phyloP scores from a whole-genome alignment of 2,797 vertebrate genomes.

The Tinamus major region DNA sequence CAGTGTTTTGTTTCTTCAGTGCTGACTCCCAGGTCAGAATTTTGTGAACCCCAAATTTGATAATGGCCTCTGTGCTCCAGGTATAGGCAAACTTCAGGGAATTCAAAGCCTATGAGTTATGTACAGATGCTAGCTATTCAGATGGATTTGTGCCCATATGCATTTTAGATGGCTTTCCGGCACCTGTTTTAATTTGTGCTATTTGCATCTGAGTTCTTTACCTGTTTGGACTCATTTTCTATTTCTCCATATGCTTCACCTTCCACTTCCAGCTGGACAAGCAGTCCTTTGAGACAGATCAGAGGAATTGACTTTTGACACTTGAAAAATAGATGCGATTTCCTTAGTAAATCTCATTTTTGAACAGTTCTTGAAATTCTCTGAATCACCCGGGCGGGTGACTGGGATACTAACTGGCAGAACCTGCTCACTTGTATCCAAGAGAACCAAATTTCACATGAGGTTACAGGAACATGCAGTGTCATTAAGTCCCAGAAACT shows the following conservation, averaged over 20 bases:
- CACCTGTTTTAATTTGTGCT: neutral
- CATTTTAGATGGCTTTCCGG: neutral
- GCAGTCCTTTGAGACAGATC: neutral
- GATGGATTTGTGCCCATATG: neutral
- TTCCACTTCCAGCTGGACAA: neutral
- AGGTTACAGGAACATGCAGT: neutral
- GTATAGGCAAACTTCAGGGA: neutral
- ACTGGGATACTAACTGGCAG: neutral
- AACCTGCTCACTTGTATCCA: neutral
- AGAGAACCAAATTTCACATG: neutral
- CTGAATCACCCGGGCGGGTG: neutral
- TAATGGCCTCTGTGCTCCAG: neutral
- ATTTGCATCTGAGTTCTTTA: neutral
- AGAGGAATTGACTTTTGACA: constrained; percentile 9
- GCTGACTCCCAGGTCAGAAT: neutral
- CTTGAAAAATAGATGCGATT: constrained; percentile 18
- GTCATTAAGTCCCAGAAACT: neutral
- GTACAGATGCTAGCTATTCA: neutral
- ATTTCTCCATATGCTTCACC: neutral
- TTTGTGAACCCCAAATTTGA: neutral
- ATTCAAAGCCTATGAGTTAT: neutral
- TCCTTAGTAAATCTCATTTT: constrained; percentile 32
- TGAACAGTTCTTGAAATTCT: neutral
- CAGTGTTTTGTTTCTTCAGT: neutral
- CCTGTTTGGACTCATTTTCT: constrained; percentile 1